Conservation (phyloP, 2,888 invertebrate genomes). For the Mythimna lalbum region DNA sequence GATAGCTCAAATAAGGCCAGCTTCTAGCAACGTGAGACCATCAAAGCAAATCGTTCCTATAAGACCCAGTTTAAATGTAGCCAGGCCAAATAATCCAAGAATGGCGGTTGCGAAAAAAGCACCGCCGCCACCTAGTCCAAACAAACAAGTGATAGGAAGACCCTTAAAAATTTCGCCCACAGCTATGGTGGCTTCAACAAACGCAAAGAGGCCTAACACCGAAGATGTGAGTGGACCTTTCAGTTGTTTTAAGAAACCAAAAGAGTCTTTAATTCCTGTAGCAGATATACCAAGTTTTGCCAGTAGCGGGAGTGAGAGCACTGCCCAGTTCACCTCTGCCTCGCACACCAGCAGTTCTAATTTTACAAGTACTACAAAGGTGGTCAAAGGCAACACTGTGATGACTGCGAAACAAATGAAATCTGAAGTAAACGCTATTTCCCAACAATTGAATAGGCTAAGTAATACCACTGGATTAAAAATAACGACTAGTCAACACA, state of each 20-base stretch:
- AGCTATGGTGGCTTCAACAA: slow-evolving; percentile 67
- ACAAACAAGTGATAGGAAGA: slow-evolving; percentile 68
- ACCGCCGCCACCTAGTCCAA: slow-evolving; percentile 65
- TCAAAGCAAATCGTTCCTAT: slow-evolving; percentile 75
- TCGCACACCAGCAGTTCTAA: slow-evolving; percentile 78
- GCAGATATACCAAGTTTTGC: slow-evolving; percentile 71
- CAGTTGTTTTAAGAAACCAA: slow-evolving; percentile 85
- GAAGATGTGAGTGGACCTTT: slow-evolving; percentile 78
- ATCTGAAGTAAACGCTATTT: slow-evolving; percentile 77
- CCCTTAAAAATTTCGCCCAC: slow-evolving; percentile 80
- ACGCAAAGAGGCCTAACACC: slow-evolving; percentile 71
- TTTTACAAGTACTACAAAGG: slow-evolving; percentile 77
- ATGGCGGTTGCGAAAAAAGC: slow-evolving; percentile 69
- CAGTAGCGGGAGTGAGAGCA: slow-evolving; percentile 64
- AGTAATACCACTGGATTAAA: slow-evolving; percentile 80
- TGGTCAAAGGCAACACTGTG: slow-evolving; percentile 77
- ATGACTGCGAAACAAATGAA: slow-evolving; percentile 80
- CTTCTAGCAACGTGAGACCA: slow-evolving; percentile 63
- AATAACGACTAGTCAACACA: slow-evolving; percentile 79
- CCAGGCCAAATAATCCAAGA: slow-evolving; percentile 71
- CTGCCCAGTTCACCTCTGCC: slow-evolving; percentile 73
- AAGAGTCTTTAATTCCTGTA: slow-evolving; percentile 79
- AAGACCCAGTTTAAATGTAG: slow-evolving; percentile 66
- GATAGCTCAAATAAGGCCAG: slow-evolving; percentile 64
- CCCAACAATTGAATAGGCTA: slow-evolving; percentile 79